These are phyloP conservation scores for Dryas iulia DNA, from an alignment of 1,140 invertebrate genomes.

Conservation along the genomic window DNA sequence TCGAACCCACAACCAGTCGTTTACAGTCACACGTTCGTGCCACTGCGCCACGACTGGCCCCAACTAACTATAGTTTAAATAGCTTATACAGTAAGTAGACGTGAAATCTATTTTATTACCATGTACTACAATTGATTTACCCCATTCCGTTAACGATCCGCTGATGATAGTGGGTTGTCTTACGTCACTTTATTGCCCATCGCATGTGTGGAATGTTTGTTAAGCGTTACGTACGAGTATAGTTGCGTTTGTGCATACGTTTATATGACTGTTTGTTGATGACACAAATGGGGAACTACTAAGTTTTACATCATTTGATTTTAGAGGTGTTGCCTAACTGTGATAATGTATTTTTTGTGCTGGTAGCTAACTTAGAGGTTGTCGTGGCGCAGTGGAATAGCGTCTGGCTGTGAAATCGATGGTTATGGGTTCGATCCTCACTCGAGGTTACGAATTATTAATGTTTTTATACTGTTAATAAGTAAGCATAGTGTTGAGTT, in stretches of 20 bases:
- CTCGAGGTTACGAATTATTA: no score
- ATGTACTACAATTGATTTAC: neutral
- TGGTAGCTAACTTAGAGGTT: no score
- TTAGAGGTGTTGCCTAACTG: neutral
- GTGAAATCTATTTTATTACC: neutral
- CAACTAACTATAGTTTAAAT: no score
- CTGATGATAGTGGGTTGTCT: neutral
- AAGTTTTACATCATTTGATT: neutral
- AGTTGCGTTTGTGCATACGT: neutral
- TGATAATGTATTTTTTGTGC: neutral
- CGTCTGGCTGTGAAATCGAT: neutral
- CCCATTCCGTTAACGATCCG: neutral
- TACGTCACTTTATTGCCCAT: neutral
- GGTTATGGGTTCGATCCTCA: neutral
- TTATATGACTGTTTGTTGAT: neutral
- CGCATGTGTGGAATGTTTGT: neutral
- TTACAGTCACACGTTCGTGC: no score
- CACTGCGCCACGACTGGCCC: no score
- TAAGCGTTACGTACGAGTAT: neutral
- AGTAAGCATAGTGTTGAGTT: no score
- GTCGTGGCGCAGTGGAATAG: neutral
- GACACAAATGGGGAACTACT: neutral
- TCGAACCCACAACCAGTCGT: no score
- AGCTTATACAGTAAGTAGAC: no score
- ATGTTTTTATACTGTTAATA: no score